Evolutionary conservation across 2,797 vertebrate species (phyloP).

Genomic region (Phataginus tetradactyla): DNA sequence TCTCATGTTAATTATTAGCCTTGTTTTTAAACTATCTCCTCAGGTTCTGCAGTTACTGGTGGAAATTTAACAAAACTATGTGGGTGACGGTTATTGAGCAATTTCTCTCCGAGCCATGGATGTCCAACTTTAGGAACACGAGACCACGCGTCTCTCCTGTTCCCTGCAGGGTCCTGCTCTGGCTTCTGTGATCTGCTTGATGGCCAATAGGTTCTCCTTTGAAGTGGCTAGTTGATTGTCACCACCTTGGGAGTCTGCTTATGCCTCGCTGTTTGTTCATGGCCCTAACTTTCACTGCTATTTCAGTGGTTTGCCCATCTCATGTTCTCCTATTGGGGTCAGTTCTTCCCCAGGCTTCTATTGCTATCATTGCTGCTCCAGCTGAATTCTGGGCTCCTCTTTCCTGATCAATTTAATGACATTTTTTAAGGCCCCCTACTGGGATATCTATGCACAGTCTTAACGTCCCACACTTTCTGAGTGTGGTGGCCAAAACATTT

Average conservation of each 20-base stretch:
- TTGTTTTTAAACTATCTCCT: neutral
- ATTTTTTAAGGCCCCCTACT: neutral
- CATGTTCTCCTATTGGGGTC: accelerated
- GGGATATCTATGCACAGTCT: neutral
- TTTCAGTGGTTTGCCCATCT: neutral
- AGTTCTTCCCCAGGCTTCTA: neutral
- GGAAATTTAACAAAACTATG: neutral
- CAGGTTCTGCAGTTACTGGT: neutral
- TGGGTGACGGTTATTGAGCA: neutral
- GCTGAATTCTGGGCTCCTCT: neutral
- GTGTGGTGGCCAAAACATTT: neutral
- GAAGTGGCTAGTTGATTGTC: neutral
- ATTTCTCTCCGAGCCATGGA: neutral
- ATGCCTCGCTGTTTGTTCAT: neutral
- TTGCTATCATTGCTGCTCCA: neutral
- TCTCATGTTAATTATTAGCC: neutral
- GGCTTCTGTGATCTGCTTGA: neutral
- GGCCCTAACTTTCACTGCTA: neutral
- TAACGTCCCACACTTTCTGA: neutral
- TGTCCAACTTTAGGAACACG: neutral
- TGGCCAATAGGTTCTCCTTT: neutral
- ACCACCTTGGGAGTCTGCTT: neutral
- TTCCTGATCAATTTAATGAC: neutral
- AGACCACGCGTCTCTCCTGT: neutral
- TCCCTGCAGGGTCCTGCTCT: neutral